Evolutionary conservation across 2,113 vertebrate genomes (phyloP), one percentile per base, ranked within the genome.

Genomic region (Drymodes brunneopygia): DNA sequence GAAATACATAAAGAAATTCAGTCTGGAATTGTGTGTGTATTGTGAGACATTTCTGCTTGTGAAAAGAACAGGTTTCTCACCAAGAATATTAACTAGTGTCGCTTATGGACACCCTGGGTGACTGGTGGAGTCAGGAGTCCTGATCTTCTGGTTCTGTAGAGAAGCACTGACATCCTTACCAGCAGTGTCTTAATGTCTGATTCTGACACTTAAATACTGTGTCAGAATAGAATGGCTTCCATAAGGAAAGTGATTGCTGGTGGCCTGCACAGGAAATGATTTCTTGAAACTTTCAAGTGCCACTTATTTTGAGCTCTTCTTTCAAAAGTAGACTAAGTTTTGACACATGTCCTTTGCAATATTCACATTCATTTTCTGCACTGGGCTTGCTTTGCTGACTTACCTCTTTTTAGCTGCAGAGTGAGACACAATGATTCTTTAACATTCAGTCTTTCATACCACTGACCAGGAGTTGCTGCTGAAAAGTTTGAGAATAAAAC

Each of bases 131-230:
- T 28, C 20, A 50, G 28, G 31, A 89, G 42, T 72, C 27, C 8
- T 0, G 0, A 22, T 23, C 6, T 78, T 8, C 44, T 57, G 1
- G 6, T 58, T 61, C 42, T 40, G 1, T 4, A 33, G 27, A 29
- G 7, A 8, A 75, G 44, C 50, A 24, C 8, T 19, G 36, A 8
- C 16, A 28, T 40, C 21, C 5, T 69, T 81, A 33, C 21, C 64
- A 28, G 4, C 40, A 64, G 20, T 51, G 60, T 44, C 38, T 83
- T 25, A 66, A 25, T 60, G 44, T 9, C 21, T 40, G 21, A 9
- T 71, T 81, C 21, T 78, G 60, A 22, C 23, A 36, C 28, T 60
- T 79, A 51, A 60, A 87, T 61, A 31, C 13, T 1, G 0, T 36
- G 33, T 60, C n/a, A 81, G 38, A 64, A 51, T 10, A 60, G 28